These are phyloP conservation scores for Sthenelais limicola DNA, from an alignment of 2,888 invertebrate species.

Conservation along the genomic window DNA sequence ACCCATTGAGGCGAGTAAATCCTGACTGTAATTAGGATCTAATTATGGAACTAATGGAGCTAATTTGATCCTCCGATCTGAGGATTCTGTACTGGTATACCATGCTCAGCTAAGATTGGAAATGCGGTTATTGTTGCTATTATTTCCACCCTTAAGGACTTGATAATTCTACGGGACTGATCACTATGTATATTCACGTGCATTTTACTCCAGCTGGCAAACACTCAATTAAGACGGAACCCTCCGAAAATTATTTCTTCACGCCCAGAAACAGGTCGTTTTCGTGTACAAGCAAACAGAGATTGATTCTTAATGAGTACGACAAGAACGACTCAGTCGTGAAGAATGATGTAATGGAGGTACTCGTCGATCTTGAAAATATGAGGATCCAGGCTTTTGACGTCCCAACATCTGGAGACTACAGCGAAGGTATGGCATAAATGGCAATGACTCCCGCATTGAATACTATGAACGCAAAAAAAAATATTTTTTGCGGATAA, in stretches of 20 bases:
- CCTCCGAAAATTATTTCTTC: constrained; percentile 33
- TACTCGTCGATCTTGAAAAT: constrained; percentile 14
- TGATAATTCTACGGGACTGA: too few species aligned
- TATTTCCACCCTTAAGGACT: too few species aligned
- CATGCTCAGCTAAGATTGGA: too few species aligned
- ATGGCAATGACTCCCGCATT: not conserved
- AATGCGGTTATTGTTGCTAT: too few species aligned
- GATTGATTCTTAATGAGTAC: constrained; percentile 31
- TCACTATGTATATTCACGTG: not conserved
- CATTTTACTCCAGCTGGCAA: constrained; percentile 36
- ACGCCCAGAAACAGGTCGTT: constrained; percentile 43
- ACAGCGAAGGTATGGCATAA: constrained; percentile 32
- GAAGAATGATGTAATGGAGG: constrained; percentile 27
- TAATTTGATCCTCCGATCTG: too few species aligned
- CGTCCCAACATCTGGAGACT: constrained; percentile 31
- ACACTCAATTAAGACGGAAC: constrained; percentile 23
- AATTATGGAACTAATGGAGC: too few species aligned
- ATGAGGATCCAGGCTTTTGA: constrained; percentile 43
- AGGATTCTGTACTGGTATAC: too few species aligned
- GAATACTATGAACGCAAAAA: too few species aligned
- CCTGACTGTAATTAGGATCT: too few species aligned
- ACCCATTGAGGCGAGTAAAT: too few species aligned
- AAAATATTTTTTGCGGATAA: too few species aligned
- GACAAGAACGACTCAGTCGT: constrained; percentile 28
- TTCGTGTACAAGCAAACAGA: constrained; percentile 32